Conservation (phyloP, 2,113 vertebrate genomes). For the Nipponia nippon region DNA sequence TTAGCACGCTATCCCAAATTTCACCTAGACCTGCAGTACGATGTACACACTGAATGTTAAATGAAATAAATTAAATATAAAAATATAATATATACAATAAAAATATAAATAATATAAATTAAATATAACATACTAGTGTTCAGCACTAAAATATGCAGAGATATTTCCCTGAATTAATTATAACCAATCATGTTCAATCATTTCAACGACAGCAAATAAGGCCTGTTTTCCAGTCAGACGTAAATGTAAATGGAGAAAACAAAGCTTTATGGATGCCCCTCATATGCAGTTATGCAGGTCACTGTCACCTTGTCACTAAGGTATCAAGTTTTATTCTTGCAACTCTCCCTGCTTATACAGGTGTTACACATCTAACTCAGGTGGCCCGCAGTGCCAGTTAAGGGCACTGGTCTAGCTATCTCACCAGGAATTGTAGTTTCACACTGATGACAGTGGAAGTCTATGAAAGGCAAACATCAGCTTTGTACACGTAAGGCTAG, state of each 20-base stretch:
- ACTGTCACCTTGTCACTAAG: not conserved
- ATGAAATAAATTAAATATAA: not conserved
- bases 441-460: not conserved
- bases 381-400: not conserved
- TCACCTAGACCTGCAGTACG: not conserved
- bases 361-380: too few species aligned
- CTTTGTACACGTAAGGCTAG: not conserved
- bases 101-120: not conserved
- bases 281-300: not conserved
- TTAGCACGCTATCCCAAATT: not conserved
- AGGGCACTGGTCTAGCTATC: not conserved
- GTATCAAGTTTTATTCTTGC: not conserved
- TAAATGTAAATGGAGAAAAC: not conserved
- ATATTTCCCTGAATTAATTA: not conserved
- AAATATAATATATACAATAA: not conserved
- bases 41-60: not conserved
- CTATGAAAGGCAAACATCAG: not conserved
- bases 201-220: not conserved
- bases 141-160: not conserved
- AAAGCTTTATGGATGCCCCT: not conserved
- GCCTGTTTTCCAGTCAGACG: not conserved
- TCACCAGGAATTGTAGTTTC: not conserved
- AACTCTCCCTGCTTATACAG: not conserved
- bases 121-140: not conserved
- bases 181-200: not conserved